Evolutionary conservation across 2,797 vertebrate species (phyloP), one percentile per base, ranked within the genome.

Genomic region (Characodon lateralis): DNA sequence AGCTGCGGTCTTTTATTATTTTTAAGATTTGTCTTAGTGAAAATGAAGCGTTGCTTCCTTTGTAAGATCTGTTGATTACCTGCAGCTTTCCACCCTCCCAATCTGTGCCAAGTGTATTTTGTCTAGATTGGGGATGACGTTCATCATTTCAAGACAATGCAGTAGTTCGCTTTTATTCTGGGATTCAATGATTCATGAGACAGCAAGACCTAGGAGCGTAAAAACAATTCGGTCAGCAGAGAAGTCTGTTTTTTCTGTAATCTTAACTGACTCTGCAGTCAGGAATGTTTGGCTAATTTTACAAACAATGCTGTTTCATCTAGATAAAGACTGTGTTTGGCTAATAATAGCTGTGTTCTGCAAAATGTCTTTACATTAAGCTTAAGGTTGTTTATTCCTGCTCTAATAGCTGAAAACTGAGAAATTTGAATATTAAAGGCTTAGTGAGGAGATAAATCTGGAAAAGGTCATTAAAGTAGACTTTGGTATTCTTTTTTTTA

Each of bases 111-210:
- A 79, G 71, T 85, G 86, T 86, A 79, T 86, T 88, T 83, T 41
- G 85, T 86, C 85, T 86, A 22, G 84, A 90, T 84, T 71, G 31
- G 10, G 82, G 84, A 83, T 83, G 84, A 79, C 78, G 78, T 88
- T 88, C 48, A 82, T 89, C 81, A 77, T 83, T 82, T 88, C 66
- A 48, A 59, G 69, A 86, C n/a, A 16, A 46, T n/a, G 51, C 74
- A 73, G 35, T 83, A 53, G 39, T 69, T 85, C 76, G 59, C 76
- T 85, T 85, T 85, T 80, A 87, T 86, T 87, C 71, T 31, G 43
- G 59, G 79, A 80, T 87, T 92, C 74, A 82, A 84, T 87, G 77
- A 88, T 89, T 91, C 79, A 87, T 87, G 85, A 87, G 80, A 76
- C 73, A 48, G 76, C 61, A 83, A 86, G 78, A 83, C 78, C 66